These are phyloP conservation scores for Sebastiscus tertius DNA, from an alignment of 2,797 vertebrate species.

Conservation along the genomic window DNA sequence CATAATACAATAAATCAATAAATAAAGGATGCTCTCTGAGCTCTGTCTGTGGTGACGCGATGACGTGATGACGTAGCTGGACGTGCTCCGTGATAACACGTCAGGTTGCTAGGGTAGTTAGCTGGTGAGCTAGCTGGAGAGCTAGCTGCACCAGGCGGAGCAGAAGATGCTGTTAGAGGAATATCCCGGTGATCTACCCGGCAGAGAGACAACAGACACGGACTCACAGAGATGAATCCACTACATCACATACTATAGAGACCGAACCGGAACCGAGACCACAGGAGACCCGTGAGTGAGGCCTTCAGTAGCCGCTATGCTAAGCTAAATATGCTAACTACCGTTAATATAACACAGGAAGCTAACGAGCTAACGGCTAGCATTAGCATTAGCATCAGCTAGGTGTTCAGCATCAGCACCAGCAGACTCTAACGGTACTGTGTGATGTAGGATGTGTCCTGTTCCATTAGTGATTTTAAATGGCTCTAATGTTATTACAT, in stretches of 20 bases:
- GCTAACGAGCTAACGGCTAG: constrained; percentile 33
- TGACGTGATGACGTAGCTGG: constrained; percentile 22
- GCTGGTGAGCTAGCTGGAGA: constrained; percentile 56
- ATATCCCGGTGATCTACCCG: not conserved
- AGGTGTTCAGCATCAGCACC: constrained; percentile 60
- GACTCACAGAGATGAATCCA: constrained; percentile 9
- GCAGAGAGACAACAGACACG: not conserved
- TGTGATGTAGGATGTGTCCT: not conserved
- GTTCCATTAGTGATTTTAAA: not conserved
- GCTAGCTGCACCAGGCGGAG: constrained; percentile 56
- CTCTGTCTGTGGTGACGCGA: not conserved
- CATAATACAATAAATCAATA: not conserved
- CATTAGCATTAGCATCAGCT: not conserved
- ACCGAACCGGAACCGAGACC: not conserved
- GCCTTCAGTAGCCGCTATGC: not conserved
- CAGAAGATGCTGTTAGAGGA: constrained; percentile 46
- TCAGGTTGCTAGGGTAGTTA: constrained; percentile 60
- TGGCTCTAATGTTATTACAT: not conserved
- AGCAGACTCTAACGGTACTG: no score
- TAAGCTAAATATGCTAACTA: constrained; percentile 19
- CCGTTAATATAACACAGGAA: not conserved
- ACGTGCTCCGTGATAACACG: constrained; percentile 48
- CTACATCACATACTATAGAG: not conserved
- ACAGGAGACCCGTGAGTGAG: constrained; percentile 46
- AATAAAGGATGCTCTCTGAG: not conserved